These are phyloP conservation scores for Stictonetta naevosa DNA, from an alignment of 2,113 vertebrate genomes.

Conservation along the genomic window DNA sequence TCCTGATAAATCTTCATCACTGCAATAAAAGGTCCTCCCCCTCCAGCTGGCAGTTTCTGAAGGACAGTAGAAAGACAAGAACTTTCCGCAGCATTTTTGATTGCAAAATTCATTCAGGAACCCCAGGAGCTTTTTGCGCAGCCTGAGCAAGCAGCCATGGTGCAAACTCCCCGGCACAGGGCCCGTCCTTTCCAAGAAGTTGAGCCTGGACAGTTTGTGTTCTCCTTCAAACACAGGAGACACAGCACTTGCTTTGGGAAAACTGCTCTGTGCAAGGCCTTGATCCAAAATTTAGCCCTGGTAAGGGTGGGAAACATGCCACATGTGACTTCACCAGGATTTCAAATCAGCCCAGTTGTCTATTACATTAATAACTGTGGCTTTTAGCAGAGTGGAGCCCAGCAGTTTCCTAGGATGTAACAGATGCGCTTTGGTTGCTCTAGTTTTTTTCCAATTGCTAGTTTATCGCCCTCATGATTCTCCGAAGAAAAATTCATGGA, in stretches of 20 bases:
- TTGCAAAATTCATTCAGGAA: neutral
- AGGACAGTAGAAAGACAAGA: conserved; percentile 18
- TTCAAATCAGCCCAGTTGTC: neutral
- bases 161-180: neutral
- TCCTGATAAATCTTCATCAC: neutral
- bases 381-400: neutral
- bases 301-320: neutral
- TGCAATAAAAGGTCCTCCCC: neutral
- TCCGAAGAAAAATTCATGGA: neutral
- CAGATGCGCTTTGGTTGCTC: neutral
- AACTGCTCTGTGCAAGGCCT: neutral
- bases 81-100: neutral
- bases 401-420: neutral
- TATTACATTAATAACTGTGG: neutral
- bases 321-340: neutral
- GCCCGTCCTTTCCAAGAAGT: fast-evolving
- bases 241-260: neutral
- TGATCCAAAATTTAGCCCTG: neutral
- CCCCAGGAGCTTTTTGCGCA: neutral
- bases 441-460: neutral
- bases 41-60: neutral
- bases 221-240: neutral
- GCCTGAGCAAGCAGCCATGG: fast-evolving
- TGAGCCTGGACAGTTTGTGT: neutral
- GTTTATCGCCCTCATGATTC: neutral